Base-by-base conservation (phyloP, 2,888 invertebrate species). In the Lamellibrachia satsuma region DNA sequence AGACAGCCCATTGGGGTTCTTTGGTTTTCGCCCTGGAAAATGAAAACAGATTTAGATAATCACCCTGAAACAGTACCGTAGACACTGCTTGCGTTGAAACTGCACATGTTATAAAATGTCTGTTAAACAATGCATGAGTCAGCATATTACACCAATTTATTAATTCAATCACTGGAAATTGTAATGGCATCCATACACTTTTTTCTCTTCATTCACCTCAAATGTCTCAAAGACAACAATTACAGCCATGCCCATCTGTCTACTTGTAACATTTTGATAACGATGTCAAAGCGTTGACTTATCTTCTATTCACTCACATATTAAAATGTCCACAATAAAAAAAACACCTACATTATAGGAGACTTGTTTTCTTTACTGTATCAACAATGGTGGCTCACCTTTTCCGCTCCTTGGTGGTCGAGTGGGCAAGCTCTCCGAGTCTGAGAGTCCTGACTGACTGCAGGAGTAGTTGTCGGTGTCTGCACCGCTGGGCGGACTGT, bases 11-110 rank as follows among this genome's bases (percentile, higher is more conserved):
- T 75, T 75, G 15, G 75, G 11, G 6, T 75, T 75, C 75, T 75
- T 75, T 75, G 75, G 75, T 75, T 75, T 75, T 75, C 75, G 75
- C 75, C 75, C 75, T 75, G 22, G 75, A 75, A 75, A 75, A 39
- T 39, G 39, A 15, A 75, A 11, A 75, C 75, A n/a, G 75, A 75
- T 6, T 22, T 75, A 75, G 75, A 75, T 75, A 75, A 1, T 22
- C 22, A 75, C 75, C 4, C 6, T 75, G 75, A 75, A 75, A 75
- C 22, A 15, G 2, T 75, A 75, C 75, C 15, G 75, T 15, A 75
- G n/a, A 22, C 22, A 15, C 6, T 15, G 15, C 22, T 75, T 75
- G 22, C 22, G 4, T 75, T 6, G 15, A n/a, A 75, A 75, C 22
- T 75, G 75, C 75, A 75, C 15, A 75, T 2, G 6, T 15, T 11